A percentile compares a stretch with the other conserved stretches of the same genome.
These are phyloP conservation scores for Nannoperca obscura DNA, from an alignment of 2,797 vertebrate species.

Conservation along the genomic window DNA sequence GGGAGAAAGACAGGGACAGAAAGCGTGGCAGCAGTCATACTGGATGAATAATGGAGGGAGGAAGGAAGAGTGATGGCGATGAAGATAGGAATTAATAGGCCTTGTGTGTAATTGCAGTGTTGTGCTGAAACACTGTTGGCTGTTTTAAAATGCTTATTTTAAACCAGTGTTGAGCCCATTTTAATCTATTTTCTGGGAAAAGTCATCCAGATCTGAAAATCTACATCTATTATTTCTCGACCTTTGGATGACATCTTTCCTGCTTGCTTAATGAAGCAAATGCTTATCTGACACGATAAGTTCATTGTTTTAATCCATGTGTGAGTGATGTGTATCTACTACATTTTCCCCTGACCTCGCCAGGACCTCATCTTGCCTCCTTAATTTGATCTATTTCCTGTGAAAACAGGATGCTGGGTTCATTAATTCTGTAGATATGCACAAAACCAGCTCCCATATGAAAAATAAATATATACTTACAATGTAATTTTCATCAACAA, in stretches of 20 bases:
- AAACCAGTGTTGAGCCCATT: neutral
- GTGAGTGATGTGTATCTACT: neutral
- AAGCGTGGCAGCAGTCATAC: constrained; percentile 18
- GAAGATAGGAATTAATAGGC: constrained; percentile 46
- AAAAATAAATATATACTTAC: neutral
- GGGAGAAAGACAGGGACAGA: neutral
- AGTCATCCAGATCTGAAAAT: neutral
- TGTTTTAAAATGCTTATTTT: constrained; percentile 8
- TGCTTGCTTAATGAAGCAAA: neutral
- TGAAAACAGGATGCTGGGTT: constrained; percentile 18
- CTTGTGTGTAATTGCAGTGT: constrained; percentile 17
- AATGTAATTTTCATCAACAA: too few relatives aligned
- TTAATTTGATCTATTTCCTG: constrained; percentile 29
- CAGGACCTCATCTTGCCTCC: neutral
- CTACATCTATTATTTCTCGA: neutral
- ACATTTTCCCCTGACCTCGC: constrained; percentile 7
- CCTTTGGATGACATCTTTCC: neutral
- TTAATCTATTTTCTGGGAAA: neutral
- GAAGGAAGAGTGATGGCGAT: constrained; percentile 39
- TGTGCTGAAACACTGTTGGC: constrained; percentile 2
- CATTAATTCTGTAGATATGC: constrained; percentile 7
- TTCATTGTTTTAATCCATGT: constrained; percentile 4
- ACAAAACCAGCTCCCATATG: neutral
- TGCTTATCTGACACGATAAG: neutral
- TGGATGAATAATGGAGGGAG: constrained; percentile 60